Evolutionary conservation across 1,140 invertebrate genomes (phyloP).

Genomic region (Bombyx mori): DNA sequence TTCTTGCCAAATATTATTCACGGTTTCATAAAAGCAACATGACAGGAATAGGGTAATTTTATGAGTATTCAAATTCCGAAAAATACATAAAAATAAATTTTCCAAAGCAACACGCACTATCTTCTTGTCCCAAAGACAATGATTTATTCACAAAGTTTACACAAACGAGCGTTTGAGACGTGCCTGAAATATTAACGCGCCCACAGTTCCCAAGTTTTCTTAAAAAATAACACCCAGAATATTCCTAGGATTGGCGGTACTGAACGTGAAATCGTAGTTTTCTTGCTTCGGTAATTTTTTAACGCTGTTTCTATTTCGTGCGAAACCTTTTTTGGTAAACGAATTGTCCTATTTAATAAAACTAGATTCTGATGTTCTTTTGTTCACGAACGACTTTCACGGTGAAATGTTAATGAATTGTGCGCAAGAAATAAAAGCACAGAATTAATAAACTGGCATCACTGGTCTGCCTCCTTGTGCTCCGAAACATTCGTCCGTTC

Average conservation of each 20-base stretch:
- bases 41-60: constrained; percentile 1
- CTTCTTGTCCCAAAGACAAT: constrained; percentile 48
- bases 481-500: too few relatives aligned
- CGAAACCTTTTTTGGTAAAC: too few relatives aligned
- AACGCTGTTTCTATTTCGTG: not conserved
- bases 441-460: too few relatives aligned
- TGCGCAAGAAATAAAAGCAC: too few relatives aligned
- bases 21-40: constrained; percentile 1
- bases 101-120: constrained; percentile 54
- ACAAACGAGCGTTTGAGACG: constrained; percentile 28
- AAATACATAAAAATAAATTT: constrained; percentile 46
- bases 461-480: too few relatives aligned
- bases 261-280: not conserved
- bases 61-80: constrained; percentile 25
- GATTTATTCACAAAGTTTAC: constrained; percentile 41
- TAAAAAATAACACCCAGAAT: too few relatives aligned
- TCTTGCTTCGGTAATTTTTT: constrained; percentile 3
- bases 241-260: too few relatives aligned
- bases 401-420: too few relatives aligned
- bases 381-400: too few relatives aligned
- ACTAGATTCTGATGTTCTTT: too few relatives aligned
- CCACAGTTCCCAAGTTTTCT: too few relatives aligned
- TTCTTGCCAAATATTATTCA: not conserved
- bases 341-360: too few relatives aligned
- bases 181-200: constrained; percentile 10